These are phyloP conservation scores for Silurus meridionalis DNA, from an alignment of 2,113 vertebrate species.

Conservation along the genomic window DNA sequence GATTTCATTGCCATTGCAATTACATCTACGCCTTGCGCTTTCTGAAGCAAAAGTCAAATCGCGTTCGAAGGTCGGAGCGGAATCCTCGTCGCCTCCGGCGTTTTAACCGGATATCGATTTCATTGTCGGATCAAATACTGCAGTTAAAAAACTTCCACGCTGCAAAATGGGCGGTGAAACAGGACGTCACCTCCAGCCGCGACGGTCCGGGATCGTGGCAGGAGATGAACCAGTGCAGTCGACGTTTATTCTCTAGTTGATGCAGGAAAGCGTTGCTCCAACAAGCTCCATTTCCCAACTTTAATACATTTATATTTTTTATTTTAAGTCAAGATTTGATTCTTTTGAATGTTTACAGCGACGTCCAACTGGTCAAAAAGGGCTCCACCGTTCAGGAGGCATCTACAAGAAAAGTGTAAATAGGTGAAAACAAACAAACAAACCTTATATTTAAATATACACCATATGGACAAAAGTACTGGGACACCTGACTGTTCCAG, in stretches of 20 bases:
- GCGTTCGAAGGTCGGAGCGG: neutral
- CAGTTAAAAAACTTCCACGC: neutral
- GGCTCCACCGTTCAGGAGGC: constrained; percentile 21
- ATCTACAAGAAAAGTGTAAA: constrained; percentile 20
- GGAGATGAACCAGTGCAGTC: neutral
- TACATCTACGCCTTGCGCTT: neutral
- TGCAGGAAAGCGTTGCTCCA: neutral
- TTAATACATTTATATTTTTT: neutral
- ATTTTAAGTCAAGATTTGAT: neutral
- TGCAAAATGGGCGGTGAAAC: neutral
- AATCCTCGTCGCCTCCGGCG: neutral
- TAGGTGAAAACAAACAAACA: neutral
- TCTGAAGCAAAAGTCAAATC: constrained; percentile 15
- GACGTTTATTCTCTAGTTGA: neutral
- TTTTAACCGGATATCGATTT: neutral
- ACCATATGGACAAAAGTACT: too few species aligned
- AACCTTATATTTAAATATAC: too few species aligned
- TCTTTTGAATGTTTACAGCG: constrained; percentile 39
- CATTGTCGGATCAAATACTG: neutral
- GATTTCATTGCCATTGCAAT: constrained; percentile 17
- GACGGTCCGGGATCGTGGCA: neutral
- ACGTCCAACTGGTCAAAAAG: neutral
- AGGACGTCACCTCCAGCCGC: neutral
- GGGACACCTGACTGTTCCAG: too few species aligned
- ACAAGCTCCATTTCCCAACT: neutral